Base-by-base conservation (phyloP, 2,797 vertebrate species). In the Phoebastria nigripes region DNA sequence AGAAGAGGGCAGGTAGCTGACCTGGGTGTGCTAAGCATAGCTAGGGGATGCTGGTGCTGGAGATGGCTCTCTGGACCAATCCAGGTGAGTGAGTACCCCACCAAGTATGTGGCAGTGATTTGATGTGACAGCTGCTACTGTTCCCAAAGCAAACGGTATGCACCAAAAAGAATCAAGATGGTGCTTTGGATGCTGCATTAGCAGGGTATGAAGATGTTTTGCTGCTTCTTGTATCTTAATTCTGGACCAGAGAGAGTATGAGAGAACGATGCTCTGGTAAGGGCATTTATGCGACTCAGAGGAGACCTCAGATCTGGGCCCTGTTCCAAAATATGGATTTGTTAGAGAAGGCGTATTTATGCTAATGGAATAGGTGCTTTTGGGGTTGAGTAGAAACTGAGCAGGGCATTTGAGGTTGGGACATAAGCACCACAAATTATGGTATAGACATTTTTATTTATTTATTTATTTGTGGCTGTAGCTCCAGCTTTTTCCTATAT, bases 231-330 rank as follows among this genome's bases (percentile, higher is more conserved):
- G 3, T 67, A n/a, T 93, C 71, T 82, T 80, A 82, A 58, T 91
- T 82, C 63, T 74, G 52, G 52, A 52, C 41, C 31, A 51, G 73
- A 87, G 42, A 52, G 33, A 69, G 62, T 47, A 51, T 90, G 85
- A 90, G 59, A 93, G 78, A 87, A 42, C 0, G 0, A 51, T 73
- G 25, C 12, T 90, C 62, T 89, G 19, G 8, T 89, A 93, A 92
- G 73, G 58, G 47, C 51, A 90, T 92, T 92, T 96, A 77, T 59
- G 17, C 0, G 1, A 76, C 89, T 87, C 88, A 83, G 77, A 96
- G 87, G 77, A 94, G 66, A 87, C 51, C 42, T 90, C 80, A 93
- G 59, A 94, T 82, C 93, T 94, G 88, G 93, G 94, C 76, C 71
- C 37, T 67, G 62, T 55, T 95, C 93, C 94, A 92, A 92, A 82